phyloP scores from a whole-genome alignment of 2,797 vertebrate genomes.

The Dryobates pubescens region DNA sequence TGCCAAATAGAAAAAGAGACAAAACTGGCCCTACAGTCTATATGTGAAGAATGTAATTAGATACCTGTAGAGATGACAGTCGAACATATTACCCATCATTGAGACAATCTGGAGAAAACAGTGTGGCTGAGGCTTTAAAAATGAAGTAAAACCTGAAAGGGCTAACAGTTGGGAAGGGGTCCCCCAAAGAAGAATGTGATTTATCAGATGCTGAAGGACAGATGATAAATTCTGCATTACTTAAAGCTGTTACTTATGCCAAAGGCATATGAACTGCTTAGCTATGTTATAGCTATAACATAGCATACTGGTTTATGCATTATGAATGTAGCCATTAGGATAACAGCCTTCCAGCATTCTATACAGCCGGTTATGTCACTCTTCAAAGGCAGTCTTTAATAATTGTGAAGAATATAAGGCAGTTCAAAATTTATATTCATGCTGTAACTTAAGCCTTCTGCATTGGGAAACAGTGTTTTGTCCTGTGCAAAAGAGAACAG shows the following conservation, averaged over 20 bases:
- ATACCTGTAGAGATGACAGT: neutral
- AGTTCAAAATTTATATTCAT: neutral
- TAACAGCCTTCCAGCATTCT: constrained; percentile 7
- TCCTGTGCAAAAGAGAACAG: too few species aligned
- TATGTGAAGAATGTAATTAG: neutral
- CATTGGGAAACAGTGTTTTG: neutral
- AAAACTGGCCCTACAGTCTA: neutral
- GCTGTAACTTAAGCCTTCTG: neutral
- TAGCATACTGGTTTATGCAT: neutral
- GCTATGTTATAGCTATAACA: neutral
- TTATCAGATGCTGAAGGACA: neutral
- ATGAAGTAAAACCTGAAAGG: neutral
- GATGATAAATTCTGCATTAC: neutral
- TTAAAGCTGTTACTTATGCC: neutral
- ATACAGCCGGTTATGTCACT: neutral
- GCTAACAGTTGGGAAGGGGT: neutral
- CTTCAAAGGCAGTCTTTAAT: neutral
- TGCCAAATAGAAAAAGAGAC: neutral
- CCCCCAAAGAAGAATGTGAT: neutral
- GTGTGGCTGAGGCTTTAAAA: neutral
- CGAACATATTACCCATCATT: neutral
- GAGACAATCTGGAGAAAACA: neutral
- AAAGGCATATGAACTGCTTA: neutral
- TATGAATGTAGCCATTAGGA: neutral
- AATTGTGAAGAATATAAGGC: constrained; percentile 9